phyloP scores from a whole-genome alignment of 2,888 invertebrate genomes.

The Caradrina kadenii region DNA sequence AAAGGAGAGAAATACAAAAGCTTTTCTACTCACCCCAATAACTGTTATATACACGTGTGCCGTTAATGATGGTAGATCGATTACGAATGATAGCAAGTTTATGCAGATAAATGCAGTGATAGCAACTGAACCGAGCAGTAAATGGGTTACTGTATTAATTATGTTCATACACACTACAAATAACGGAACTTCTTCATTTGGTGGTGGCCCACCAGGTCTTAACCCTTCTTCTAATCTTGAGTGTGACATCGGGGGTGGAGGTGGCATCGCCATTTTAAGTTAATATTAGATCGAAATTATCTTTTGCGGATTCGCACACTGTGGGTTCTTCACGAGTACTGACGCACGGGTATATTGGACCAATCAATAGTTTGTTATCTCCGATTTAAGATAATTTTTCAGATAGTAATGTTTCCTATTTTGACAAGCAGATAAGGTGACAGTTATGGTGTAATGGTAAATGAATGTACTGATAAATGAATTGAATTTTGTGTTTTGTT shows the following conservation, averaged over 20 bases:
- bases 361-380: constrained; percentile 39
- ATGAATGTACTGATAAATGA: constrained; percentile 25
- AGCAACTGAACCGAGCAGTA: constrained; percentile 69
- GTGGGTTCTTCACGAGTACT: constrained; percentile 14
- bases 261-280: constrained; percentile 52
- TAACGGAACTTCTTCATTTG: constrained; percentile 29
- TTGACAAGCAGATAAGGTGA: constrained; percentile 40
- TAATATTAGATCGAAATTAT: background rate
- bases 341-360: background rate
- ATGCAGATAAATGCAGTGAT: constrained; percentile 65
- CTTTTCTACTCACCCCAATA: constrained; percentile 75
- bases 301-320: constrained; percentile 1
- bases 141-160: constrained; percentile 68
- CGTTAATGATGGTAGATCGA: constrained; percentile 15
- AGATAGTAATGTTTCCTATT: constrained; percentile 41
- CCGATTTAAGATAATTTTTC: constrained; percentile 43
- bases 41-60: constrained; percentile 77
- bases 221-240: constrained; percentile 53
- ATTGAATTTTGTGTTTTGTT: background rate
- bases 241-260: constrained; percentile 48
- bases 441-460: constrained; percentile 29
- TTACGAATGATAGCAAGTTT: constrained; percentile 18
- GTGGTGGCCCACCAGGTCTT: constrained; percentile 11
- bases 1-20: background rate
- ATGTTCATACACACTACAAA: constrained; percentile 66